Base-by-base conservation (phyloP, 1,140 invertebrate genomes). In the Orussus abietinus region DNA sequence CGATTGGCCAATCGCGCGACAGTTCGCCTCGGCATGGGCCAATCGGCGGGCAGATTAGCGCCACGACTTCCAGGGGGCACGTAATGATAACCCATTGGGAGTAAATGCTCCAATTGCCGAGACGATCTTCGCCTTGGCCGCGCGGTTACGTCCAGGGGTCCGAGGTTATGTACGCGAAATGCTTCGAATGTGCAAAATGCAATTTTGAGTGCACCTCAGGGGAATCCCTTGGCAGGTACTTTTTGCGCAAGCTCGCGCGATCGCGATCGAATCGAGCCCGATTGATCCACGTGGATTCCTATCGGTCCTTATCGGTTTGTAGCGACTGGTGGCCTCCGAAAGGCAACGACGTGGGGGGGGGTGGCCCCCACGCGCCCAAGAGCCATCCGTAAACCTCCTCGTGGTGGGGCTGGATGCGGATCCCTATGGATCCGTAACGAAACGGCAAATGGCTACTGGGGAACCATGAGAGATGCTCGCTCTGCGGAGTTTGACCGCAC, bases 51-150 rank as follows among this genome's bases (percentile, higher is more conserved):
- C 11, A 28, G 29, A 33, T 22, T 10, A 11, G 20, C 4, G 17
- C 4, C 33, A 33, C 17, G 30, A 37, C 30, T 18, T 37, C 31
- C 36, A 21, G 12, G 33, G 36, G 44, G 39, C 42, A 36, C 18
- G 14, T 33, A 28, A 43, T 46, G 55, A 58, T 59, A 58, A 58
- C 55, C 52, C 47, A 43, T 55, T 50, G 48, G 30, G 21, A 29
- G 17, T 42, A 55, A 55, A 29, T 58, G 49, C 28, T 47, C 31
- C 47, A 59, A 59, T 58, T 59, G 39, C 31, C 22, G 17, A 6
- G n/a, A 6, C 6, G n/a, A n/a, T 25, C n/a, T n/a, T 25, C 22
- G 6, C 22, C 22, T 7, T 25, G 22, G 6, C 22, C n/a, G 22
- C n/a, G 22, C n/a, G 6, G 22, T 25, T n/a, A 6, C n/a, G 22